Percentiles rank a stretch among this genome's conserved stretches.
Conservation (phyloP, 2,888 invertebrate species). For the Eudasyphora cyanicolor region DNA sequence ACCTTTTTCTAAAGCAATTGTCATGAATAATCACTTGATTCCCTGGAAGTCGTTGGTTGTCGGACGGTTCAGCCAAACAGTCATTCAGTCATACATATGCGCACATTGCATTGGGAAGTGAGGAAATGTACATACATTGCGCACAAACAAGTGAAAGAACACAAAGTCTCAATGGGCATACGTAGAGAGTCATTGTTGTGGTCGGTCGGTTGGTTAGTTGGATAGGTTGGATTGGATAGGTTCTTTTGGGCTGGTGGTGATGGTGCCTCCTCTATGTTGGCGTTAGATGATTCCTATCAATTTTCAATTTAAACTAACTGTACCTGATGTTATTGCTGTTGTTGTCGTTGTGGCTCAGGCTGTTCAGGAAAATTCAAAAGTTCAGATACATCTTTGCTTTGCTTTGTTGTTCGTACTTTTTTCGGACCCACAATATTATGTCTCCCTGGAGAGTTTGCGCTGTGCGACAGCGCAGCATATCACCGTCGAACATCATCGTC, state of each 20-base stretch:
- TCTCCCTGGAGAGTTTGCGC: conserved; percentile 33
- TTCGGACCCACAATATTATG: conserved; percentile 40
- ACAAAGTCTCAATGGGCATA: not conserved
- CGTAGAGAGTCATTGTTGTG: not conserved
- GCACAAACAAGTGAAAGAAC: conserved; percentile 37
- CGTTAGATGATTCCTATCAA: conserved; percentile 61
- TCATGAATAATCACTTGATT: conserved; percentile 60
- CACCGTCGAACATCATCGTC: conserved; percentile 30
- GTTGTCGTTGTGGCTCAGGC: conserved; percentile 22
- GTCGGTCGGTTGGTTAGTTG: not conserved
- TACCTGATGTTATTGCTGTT: conserved; percentile 51
- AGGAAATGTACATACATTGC: conserved; percentile 9
- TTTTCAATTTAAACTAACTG: conserved; percentile 62
- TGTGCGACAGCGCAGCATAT: conserved; percentile 7
- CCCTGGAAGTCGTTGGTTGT: conserved; percentile 30
- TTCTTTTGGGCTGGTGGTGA: too few relatives aligned
- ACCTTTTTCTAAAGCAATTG: conserved; percentile 52
- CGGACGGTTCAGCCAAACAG: too few relatives aligned
- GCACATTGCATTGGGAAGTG: not conserved
- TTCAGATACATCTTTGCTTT: conserved; percentile 11
- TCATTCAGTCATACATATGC: too few relatives aligned
- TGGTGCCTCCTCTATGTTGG: conserved; percentile 38
- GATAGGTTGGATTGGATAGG: too few relatives aligned
- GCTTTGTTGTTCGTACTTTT: not conserved
- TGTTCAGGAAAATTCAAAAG: conserved; percentile 23